Evolutionary conservation across 2,113 vertebrate species (phyloP).

Genomic region (Cebidichthys violaceus): DNA sequence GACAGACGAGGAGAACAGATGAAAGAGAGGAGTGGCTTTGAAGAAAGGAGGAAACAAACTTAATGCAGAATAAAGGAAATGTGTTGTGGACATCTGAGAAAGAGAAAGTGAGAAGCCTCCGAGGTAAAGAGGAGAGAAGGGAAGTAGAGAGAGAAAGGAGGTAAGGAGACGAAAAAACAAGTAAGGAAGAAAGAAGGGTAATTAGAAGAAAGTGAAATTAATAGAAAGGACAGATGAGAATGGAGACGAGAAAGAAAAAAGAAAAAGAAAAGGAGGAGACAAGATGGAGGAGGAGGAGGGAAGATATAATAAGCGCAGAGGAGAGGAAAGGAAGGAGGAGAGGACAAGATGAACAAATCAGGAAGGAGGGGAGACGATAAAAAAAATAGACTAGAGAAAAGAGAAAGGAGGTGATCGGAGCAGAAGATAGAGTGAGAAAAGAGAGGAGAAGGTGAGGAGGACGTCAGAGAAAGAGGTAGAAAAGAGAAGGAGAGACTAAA

Average conservation of each 20-base stretch:
- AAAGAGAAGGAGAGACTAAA: conserved; percentile 23
- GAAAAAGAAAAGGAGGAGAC: background rate
- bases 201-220: background rate
- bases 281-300: background rate
- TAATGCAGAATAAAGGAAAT: background rate
- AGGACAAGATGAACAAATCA: conserved; percentile 24
- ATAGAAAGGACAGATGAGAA: background rate
- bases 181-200: background rate
- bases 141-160: too few relatives aligned
- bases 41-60: background rate
- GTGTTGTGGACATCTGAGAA: background rate
- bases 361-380: background rate
- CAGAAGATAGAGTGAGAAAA: background rate
- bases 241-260: background rate
- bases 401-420: conserved; percentile 2
- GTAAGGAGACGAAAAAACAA: too few relatives aligned
- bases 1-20: background rate
- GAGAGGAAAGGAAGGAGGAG: background rate
- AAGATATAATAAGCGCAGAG: background rate
- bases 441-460: background rate
- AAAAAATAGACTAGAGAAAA: background rate
- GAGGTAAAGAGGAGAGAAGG: too few relatives aligned
- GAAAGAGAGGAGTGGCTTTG: background rate
- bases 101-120: background rate
- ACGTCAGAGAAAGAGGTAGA: conserved; percentile 12